Base-by-base conservation (phyloP, 2,888 invertebrate genomes). In the Seira ritae region DNA sequence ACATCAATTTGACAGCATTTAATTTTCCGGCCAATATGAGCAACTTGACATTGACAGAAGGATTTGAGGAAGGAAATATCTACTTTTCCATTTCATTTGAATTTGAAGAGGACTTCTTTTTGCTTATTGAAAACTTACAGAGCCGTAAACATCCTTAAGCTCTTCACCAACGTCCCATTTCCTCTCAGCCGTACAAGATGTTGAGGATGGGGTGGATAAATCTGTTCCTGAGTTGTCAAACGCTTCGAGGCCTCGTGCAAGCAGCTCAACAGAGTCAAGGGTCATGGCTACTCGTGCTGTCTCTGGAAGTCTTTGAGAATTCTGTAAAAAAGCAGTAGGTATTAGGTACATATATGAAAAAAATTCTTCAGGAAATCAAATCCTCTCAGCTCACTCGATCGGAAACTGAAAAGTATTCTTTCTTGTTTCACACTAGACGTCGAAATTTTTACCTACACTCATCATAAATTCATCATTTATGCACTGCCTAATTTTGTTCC, bases 141-240 rank as follows among this genome's bases (percentile, higher is more conserved):
- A 74, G 55, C 84, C 68, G 46, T 79, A 87, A 60, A 87, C 87
- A 80, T 88, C 86, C 74, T 85, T 82, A 22, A 88, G 84, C 66
- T 87, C 87, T 70, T 88, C 87, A 50, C 88, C 88, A 66, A 85
- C 82, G 46, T 88, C 88, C 88, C 88, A 88, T 71, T 87, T 88
- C 82, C 83, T 83, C 19, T 86, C 86, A 3, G 60, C 86, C 1
- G 86, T 66, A 55, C 88, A 88, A 24, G 87, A 80, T 22, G 85
- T 85, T 8, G 86, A 70, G 19, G 85, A 75, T 22, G 85, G 87
- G 37, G 70, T 80, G 24, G 88, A 86, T 81, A 88, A 85, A 80
- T 87, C 87, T 4, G 88, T 86, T 68, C 87, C 88, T n/a, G 87
- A 83, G 37, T 88, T 87, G 74, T 87, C 88, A 79, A 87, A 85